Conservation (phyloP, 2,888 invertebrate species). For the Oligia fasciuncula region DNA sequence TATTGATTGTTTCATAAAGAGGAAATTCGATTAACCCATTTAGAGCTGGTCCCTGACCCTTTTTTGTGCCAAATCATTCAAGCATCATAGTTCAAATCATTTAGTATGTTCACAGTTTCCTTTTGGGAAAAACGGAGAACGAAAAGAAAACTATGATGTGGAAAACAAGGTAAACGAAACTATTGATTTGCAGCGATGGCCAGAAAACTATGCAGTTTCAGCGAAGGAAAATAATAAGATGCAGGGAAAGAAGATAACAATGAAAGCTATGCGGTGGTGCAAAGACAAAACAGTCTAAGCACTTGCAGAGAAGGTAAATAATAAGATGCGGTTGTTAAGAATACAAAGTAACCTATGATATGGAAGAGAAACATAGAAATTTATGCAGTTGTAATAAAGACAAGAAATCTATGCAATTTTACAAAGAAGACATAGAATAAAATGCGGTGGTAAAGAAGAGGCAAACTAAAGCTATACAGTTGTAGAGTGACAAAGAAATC, state of each 20-base stretch:
- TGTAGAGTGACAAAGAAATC: neutral
- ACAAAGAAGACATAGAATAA: neutral
- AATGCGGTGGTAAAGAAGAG: neutral
- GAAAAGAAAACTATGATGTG: neutral
- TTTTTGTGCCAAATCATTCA: slow-evolving; percentile 15
- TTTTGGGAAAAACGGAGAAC: neutral
- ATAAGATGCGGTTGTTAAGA: neutral
- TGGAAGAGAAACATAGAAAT: too few species aligned
- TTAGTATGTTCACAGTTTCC: neutral
- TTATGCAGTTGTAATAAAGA: too few species aligned
- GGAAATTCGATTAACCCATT: slow-evolving; percentile 36
- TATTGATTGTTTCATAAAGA: slow-evolving; percentile 13
- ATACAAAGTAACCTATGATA: too few species aligned
- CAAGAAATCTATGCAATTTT: too few species aligned
- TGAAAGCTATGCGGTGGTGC: neutral
- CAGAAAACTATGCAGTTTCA: neutral
- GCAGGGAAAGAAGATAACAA: neutral
- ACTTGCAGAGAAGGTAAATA: neutral
- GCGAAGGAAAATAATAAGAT: neutral
- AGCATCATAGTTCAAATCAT: neutral
- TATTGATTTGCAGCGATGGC: neutral
- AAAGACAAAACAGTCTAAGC: neutral
- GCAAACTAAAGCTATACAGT: neutral
- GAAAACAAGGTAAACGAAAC: neutral
- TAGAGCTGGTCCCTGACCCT: slow-evolving; percentile 12